Evolutionary conservation across 1,140 invertebrate species (phyloP).

Genomic region (Hermatobates lingyangjiaoensis): DNA sequence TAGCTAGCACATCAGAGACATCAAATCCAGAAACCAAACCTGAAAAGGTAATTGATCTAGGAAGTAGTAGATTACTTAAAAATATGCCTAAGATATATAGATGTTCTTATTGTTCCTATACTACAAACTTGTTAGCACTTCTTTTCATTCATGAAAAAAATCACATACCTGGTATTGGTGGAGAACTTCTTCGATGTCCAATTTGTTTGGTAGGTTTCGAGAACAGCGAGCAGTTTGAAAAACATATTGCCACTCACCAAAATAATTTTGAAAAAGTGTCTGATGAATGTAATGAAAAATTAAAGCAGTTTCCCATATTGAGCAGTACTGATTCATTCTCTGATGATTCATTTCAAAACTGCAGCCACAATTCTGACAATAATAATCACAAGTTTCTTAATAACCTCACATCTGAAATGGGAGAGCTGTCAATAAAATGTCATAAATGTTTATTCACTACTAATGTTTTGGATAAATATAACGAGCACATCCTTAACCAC

Average conservation of each 20-base stretch:
- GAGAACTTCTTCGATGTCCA: conserved; percentile 30
- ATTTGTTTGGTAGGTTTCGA: conserved; percentile 35
- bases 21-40: background rate
- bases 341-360: too few relatives aligned
- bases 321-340: too few relatives aligned
- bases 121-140: conserved; percentile 71
- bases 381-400: too few relatives aligned
- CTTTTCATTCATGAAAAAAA: conserved; percentile 78
- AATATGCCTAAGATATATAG: conserved; percentile 43
- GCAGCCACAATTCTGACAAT: too few relatives aligned
- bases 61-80: conserved; percentile 2
- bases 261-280: too few relatives aligned
- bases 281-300: too few relatives aligned
- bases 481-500: conserved; percentile 4
- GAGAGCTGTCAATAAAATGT: conserved; percentile 6
- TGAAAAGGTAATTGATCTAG: conserved; percentile 1
- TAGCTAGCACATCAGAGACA: conserved; percentile 1
- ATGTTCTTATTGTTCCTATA: conserved; percentile 73
- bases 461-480: background rate
- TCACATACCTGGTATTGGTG: conserved; percentile 25
- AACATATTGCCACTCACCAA: conserved; percentile 10
- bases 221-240: conserved; percentile 11
- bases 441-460: conserved; percentile 6
- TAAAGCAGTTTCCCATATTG: too few relatives aligned
- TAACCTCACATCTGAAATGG: too few relatives aligned